phyloP scores from a whole-genome alignment of 35 echinoderm and acorn worm genomes.

The Lytechinus variegatus region DNA sequence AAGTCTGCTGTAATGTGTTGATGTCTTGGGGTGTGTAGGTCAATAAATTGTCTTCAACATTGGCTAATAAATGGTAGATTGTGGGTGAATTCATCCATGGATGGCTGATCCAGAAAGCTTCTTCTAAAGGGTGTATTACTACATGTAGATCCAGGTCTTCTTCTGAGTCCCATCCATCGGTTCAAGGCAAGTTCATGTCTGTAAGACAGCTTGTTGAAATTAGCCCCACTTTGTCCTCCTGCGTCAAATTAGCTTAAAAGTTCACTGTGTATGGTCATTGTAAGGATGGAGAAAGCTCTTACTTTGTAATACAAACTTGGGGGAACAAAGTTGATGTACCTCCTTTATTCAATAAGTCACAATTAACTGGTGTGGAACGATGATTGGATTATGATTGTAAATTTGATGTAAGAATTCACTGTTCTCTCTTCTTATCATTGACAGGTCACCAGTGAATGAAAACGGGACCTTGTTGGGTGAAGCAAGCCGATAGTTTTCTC shows the following conservation, averaged over 20 bases:
- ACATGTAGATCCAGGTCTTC: not conserved
- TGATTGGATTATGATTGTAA: not conserved
- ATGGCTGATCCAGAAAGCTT: not conserved
- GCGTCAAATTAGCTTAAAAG: not conserved
- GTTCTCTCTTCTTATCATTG: not conserved
- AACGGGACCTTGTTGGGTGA: not conserved
- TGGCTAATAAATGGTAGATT: not conserved
- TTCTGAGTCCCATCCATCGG: not conserved
- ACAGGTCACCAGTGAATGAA: not conserved
- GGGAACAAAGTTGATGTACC: not conserved
- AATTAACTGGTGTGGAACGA: too few species aligned
- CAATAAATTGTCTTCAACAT: not conserved
- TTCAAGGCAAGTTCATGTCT: not conserved
- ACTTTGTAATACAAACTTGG: not conserved
- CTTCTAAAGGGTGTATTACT: not conserved
- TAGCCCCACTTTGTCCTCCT: not conserved
- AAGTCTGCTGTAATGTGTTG: not conserved
- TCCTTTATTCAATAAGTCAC: not conserved
- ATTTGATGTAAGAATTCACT: not conserved
- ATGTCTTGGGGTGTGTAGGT: not conserved
- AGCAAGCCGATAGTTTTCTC: not conserved
- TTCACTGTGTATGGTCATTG: not conserved
- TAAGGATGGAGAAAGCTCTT: not conserved
- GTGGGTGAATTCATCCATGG: not conserved
- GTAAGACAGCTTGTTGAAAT: not conserved